phyloP scores from a whole-genome alignment of 2,797 vertebrate genomes.

The Glossophaga mutica region DNA sequence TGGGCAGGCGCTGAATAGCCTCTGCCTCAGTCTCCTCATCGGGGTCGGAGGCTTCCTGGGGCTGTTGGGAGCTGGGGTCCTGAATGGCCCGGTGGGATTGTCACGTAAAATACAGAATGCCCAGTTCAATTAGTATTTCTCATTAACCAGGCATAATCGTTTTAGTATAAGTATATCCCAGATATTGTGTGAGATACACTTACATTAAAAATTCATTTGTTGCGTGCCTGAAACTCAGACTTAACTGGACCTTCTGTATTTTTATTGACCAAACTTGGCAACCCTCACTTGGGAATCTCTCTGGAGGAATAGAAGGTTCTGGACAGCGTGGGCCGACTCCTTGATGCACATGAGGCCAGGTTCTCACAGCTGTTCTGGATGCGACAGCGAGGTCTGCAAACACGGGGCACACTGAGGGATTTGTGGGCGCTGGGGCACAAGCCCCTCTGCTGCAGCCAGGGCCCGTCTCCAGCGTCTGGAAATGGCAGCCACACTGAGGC shows the following conservation, averaged over 20 bases:
- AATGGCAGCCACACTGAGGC: background rate
- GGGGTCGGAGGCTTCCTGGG: background rate
- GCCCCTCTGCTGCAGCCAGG: accelerated
- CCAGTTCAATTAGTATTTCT: background rate
- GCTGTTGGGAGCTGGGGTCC: background rate
- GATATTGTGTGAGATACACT: background rate
- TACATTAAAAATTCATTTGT: background rate
- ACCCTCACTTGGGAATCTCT: background rate
- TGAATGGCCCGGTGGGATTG: background rate
- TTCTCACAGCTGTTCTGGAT: accelerated
- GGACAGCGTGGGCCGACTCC: accelerated
- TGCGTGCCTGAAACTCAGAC: background rate
- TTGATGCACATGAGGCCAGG: accelerated
- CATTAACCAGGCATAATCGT: background rate
- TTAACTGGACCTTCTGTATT: background rate
- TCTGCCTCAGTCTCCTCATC: background rate
- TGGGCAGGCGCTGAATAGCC: background rate
- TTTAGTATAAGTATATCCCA: background rate
- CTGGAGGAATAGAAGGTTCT: background rate
- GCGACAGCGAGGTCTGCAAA: accelerated
- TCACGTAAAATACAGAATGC: background rate
- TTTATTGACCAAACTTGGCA: background rate
- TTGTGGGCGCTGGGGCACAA: accelerated
- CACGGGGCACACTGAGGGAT: background rate
- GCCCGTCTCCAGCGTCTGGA: accelerated